A percentile compares a stretch with the other conserved stretches of the same genome.
Evolutionary conservation across 2,797 vertebrate species (phyloP).

Genomic region (Protosalanx chinensis): DNA sequence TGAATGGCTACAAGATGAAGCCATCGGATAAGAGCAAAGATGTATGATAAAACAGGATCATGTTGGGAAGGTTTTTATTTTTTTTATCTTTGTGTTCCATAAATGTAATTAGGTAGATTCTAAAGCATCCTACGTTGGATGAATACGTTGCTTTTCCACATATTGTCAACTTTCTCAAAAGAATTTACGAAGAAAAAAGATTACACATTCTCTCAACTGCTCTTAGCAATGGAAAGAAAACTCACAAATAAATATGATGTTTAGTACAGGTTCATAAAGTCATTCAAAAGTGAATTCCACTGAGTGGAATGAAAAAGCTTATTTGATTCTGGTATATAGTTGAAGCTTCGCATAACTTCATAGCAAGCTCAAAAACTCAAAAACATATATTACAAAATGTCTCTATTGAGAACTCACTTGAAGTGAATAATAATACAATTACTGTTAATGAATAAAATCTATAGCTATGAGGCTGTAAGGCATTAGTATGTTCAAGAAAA

Average conservation of each 20-base stretch:
- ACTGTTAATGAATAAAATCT: slow-evolving; percentile 31
- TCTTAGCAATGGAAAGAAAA: slow-evolving; percentile 29
- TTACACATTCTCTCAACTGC: slow-evolving; percentile 21
- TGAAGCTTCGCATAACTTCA: slow-evolving; percentile 51
- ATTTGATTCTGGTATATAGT: slow-evolving; percentile 64
- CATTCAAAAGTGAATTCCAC: slow-evolving; percentile 51
- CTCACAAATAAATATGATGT: slow-evolving; percentile 64
- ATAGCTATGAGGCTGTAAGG: slow-evolving; percentile 26
- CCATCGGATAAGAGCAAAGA: too few species aligned
- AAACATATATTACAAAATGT: slow-evolving; percentile 42
- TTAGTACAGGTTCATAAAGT: slow-evolving; percentile 37
- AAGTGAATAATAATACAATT: slow-evolving; percentile 27
- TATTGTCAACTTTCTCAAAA: slow-evolving; percentile 31
- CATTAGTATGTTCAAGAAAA: slow-evolving; percentile 43
- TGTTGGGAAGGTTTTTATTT: slow-evolving; percentile 49
- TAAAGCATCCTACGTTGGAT: slow-evolving; percentile 40
- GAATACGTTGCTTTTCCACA: slow-evolving; percentile 30
- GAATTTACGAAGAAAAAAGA: slow-evolving; percentile 39
- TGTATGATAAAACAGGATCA: too few species aligned
- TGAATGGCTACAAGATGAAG: not conserved
- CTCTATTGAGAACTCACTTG: slow-evolving; percentile 32
- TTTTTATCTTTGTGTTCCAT: slow-evolving; percentile 32
- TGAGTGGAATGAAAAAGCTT: slow-evolving; percentile 56
- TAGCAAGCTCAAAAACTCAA: slow-evolving; percentile 36
- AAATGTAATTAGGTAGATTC: slow-evolving; percentile 26